Base-by-base conservation (phyloP, 2,888 invertebrate species). In the Cynaeus angustus region DNA sequence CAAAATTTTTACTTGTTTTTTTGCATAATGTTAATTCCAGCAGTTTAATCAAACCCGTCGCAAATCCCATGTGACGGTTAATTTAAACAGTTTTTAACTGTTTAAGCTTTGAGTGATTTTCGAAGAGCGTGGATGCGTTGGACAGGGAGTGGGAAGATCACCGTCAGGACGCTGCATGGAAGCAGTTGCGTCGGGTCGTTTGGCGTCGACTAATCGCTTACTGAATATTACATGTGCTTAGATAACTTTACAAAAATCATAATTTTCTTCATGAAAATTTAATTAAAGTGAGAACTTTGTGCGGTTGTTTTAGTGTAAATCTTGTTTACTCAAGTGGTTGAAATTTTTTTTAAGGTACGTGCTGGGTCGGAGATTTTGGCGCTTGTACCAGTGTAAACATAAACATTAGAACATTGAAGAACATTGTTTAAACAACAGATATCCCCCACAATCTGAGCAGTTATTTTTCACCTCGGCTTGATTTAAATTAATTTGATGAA, bases 171-270 rank as follows among this genome's bases (percentile, higher is more conserved):
- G 70, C 72, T 74, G 68, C 62, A 70, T 68, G 68, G 69, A 62
- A 53, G 64, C 71, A 74, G 74, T 74, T 71, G 70, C 74, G 70
- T 70, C 72, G 68, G 59, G 68, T 68, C 72, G 71, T 59, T 70
- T 70, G 72, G 66, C 72, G 72, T 72, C 72, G 72, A 43, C 58
- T 67, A 70, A 70, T 70, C 69, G 69, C 59, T 56, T 37, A 21
- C 64, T 53, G 64, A 41, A 59, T 48, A 38, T 66, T 50, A 61
- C 61, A 61, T 66, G 28, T 41, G 38, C 6, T 16, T 3, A 26
- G 38, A 58, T 58, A 13, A 41, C 52, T 38, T 38, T 30, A 28
- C n/a, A 48, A 66, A 10, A 46, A 28, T 50, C 9, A 50, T 10
- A 12, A 10, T 41, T 9, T 10, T n/a, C 10, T 12, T 41, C 41